A percentile compares a stretch with the other conserved stretches of the same genome.
These are phyloP conservation scores for Axis porcinus DNA, from an alignment of 2,113 vertebrate genomes.

Conservation along the genomic window DNA sequence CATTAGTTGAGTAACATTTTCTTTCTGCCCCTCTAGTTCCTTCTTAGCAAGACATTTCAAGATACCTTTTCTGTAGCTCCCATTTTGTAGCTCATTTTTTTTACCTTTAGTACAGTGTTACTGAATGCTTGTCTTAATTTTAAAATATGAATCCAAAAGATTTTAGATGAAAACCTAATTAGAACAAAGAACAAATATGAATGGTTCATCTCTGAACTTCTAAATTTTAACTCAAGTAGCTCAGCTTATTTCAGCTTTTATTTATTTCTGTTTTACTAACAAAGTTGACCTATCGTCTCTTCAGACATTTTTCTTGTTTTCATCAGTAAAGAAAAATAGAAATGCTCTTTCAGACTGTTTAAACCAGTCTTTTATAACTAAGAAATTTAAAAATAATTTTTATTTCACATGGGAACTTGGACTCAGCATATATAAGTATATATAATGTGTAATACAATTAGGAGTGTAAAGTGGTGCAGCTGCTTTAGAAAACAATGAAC, in stretches of 20 bases:
- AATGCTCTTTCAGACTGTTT: background rate
- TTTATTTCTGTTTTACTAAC: background rate
- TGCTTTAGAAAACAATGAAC: background rate
- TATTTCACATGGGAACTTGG: background rate
- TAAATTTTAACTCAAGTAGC: background rate
- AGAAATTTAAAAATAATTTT: background rate
- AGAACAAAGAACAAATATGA: conserved; percentile 7
- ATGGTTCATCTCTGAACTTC: background rate
- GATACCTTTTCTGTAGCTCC: background rate
- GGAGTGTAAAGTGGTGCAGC: background rate
- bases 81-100: background rate
- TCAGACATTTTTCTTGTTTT: background rate
- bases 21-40: background rate
- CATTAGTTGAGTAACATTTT: background rate
- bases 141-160: background rate
- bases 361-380: background rate
- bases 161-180: background rate
- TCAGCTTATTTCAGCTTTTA: background rate
- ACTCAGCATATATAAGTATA: background rate
- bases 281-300: background rate
- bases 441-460: background rate
- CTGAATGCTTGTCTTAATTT: conserved; percentile 1
- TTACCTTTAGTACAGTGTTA: background rate
- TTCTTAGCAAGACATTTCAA: conserved; percentile 5
- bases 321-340: background rate